Conservation (phyloP, 1,140 invertebrate species). For the Drosophila orosa region DNA sequence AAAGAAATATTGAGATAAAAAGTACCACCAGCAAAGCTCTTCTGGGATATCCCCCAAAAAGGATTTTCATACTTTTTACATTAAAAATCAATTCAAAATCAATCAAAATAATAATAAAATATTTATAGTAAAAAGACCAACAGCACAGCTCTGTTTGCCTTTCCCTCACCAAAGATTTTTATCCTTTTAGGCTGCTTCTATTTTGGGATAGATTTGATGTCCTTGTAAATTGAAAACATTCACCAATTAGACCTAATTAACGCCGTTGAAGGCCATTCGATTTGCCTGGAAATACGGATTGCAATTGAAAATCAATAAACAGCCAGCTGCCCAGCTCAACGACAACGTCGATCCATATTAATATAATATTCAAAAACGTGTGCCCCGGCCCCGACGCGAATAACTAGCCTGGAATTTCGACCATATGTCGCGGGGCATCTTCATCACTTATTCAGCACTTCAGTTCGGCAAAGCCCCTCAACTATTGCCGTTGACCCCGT, state of each 20-base stretch:
- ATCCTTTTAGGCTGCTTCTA: too few relatives aligned
- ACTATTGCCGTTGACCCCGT: not conserved
- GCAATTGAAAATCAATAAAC: constrained; percentile 53
- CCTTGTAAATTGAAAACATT: not conserved
- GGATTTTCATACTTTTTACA: not conserved
- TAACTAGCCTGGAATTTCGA: constrained; percentile 48
- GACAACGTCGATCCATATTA: constrained; percentile 17
- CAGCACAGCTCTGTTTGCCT: not conserved
- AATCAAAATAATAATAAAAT: too few relatives aligned
- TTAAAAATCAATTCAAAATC: too few relatives aligned
- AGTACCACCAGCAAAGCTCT: not conserved
- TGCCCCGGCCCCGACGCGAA: constrained; percentile 3
- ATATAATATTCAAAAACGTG: constrained; percentile 64
- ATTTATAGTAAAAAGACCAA: not conserved
- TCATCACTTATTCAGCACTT: constrained; percentile 65
- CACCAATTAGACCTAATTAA: not conserved
- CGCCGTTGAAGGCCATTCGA: not conserved
- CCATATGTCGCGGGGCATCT: constrained; percentile 58
- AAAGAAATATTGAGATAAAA: not conserved
- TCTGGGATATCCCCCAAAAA: not conserved
- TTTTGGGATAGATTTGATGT: too few relatives aligned
- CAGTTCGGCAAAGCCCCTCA: constrained; percentile 22
- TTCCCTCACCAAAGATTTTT: not conserved
- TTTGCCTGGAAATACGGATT: not conserved
- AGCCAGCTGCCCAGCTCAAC: not conserved